Evolutionary conservation across 1,140 invertebrate species (phyloP), one percentile per base, ranked within the genome.

Genomic region (Drosophila nikananu): DNA sequence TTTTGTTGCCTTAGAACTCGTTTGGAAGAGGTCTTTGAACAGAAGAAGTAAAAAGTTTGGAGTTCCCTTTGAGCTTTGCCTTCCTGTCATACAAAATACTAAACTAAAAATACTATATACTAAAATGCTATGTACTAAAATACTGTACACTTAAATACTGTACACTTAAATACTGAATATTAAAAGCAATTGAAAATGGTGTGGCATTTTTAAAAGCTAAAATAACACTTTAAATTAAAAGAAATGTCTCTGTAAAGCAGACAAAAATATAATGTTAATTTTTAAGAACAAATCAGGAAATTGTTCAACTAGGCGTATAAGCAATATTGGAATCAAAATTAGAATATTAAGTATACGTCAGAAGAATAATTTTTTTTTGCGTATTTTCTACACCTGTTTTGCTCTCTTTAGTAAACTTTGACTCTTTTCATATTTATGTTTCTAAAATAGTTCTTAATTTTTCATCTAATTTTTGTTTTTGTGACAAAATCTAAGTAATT

Each of bases 1-100:
- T 72, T 89, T 89, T 86, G 83, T 75, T 79, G 83, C 46, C 79
- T 44, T 68, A 75, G 77, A 83, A 81, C 77, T 83, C 77, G 70
- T 78, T 86, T 52, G 82, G 78, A 51, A 65, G 81, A 79, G 74
- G 84, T 70, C 80, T 81, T 87, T 83, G 74, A 78, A 72, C 54
- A 81, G 76, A 62, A 46, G 67, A 37, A 39, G 44, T 32, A 0
- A 12, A n/a, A n/a, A n/a, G n/a, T n/a, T n/a, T n/a, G 32, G 4
- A 12, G 32, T 35, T 13, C 4, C 32, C 32, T 13, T 35, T 13
- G 10, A 35, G 32, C 10, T 35, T 35, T 35, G 10, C 3, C 10
- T 35, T 35, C 6, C 12, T 39, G 2, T 7, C 1, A 39, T 7
- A 39, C 37, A 17, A 39, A 39, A 39, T 39, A 39, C 15, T 39